These are phyloP conservation scores for Drosophila bocqueti DNA, from an alignment of 1,140 invertebrate species.

Conservation along the genomic window DNA sequence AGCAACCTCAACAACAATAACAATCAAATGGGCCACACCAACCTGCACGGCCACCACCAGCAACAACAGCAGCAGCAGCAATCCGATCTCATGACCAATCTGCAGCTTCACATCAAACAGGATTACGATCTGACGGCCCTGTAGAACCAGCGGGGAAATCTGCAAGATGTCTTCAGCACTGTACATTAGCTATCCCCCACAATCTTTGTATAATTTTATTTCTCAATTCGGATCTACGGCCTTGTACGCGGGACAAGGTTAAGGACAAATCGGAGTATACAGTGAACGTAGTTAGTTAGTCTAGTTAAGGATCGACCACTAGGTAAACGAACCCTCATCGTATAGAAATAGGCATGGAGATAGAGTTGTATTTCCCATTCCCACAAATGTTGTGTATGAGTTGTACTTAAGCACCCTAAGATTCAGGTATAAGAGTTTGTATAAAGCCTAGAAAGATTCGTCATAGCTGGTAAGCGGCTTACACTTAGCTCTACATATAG, in stretches of 20 bases:
- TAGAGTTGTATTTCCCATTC: slow-evolving; percentile 7
- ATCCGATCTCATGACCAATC: slow-evolving; percentile 80
- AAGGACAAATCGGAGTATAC: slow-evolving; percentile 77
- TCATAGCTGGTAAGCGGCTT: slow-evolving; percentile 66
- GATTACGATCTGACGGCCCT: slow-evolving; percentile 91
- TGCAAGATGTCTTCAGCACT: slow-evolving; percentile 33
- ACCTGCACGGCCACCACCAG: slow-evolving; percentile 56
- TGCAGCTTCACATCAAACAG: slow-evolving; percentile 87
- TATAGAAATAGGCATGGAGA: slow-evolving; percentile 11
- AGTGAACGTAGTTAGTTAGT: slow-evolving; percentile 83
- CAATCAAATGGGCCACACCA: slow-evolving; percentile 72
- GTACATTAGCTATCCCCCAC: slow-evolving; percentile 35
- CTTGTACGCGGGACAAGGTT: slow-evolving; percentile 23
- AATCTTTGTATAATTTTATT: slow-evolving; percentile 25
- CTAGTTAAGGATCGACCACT: slow-evolving; percentile 60
- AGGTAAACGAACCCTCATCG: slow-evolving; percentile 31
- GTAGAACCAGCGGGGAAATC: slow-evolving; percentile 85
- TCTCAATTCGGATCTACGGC: slow-evolving; percentile 37
- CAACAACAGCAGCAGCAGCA: slow-evolving; percentile 75
- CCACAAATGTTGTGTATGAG: slow-evolving; percentile 59
- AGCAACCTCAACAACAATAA: slow-evolving; percentile 70
- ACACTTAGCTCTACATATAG: slow-evolving; percentile 33
- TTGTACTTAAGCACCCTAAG: slow-evolving; percentile 50
- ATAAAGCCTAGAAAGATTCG: slow-evolving; percentile 76
- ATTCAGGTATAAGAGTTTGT: slow-evolving; percentile 61